These are phyloP conservation scores for Cactoblastis cactorum DNA, from an alignment of 2,888 invertebrate genomes.

Conservation along the genomic window DNA sequence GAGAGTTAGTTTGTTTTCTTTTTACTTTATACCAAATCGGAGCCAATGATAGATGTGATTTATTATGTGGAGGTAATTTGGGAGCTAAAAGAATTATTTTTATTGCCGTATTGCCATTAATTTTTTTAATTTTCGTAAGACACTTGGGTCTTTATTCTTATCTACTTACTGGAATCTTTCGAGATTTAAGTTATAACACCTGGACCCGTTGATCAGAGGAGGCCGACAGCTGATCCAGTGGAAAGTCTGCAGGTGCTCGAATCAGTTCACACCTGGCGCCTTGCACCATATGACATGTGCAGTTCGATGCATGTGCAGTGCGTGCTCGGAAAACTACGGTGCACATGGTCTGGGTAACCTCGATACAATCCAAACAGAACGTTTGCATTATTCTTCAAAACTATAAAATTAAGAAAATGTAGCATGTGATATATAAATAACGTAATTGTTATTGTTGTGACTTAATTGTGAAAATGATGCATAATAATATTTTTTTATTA, in stretches of 20 bases:
- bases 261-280: conserved; percentile 23
- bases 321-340: conserved; percentile 6
- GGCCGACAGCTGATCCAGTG: conserved; percentile 15
- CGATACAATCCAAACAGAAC: conserved; percentile 9
- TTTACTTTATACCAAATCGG: no score
- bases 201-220: conserved; percentile 11
- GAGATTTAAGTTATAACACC: conserved; percentile 4
- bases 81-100: no score
- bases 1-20: no score
- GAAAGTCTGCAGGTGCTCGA: conserved; percentile 27
- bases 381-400: neutral
- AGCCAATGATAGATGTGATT: no score
- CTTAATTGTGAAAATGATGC: no score
- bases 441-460: no score
- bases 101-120: no score
- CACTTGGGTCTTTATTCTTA: no score
- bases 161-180: neutral
- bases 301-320: conserved; percentile 11
- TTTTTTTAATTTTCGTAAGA: no score
- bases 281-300: conserved; percentile 24
- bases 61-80: no score
- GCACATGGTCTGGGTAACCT: conserved; percentile 8
- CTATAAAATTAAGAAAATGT: neutral
- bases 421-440: no score
- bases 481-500: no score